A percentile compares a stretch with the other conserved stretches of the same genome.
These are phyloP conservation scores for Microtus montanus DNA, from an alignment of 2,113 vertebrate genomes.

Conservation along the genomic window DNA sequence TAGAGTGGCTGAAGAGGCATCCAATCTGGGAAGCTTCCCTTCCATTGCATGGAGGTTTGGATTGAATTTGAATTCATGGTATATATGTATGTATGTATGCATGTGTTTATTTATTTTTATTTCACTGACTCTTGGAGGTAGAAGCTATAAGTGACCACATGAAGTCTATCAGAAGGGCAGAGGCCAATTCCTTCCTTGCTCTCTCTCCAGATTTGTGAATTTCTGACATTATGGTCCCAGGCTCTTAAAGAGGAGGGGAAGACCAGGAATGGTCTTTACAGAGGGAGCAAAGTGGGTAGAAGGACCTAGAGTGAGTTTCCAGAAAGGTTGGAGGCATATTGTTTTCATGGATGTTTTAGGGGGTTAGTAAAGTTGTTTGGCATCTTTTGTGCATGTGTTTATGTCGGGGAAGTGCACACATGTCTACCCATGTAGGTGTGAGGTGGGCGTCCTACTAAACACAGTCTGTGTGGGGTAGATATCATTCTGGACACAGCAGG, in stretches of 20 bases:
- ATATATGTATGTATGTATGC: not conserved
- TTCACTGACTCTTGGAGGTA: not conserved
- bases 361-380: not conserved
- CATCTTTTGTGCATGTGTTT: not conserved
- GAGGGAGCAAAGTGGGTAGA: too few relatives aligned
- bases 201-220: too few relatives aligned
- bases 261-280: not conserved
- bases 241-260: not conserved
- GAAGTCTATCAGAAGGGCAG: not conserved
- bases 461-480: not conserved
- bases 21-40: not conserved
- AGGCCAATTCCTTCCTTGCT: not conserved
- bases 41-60: not conserved
- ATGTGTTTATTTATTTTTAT: not conserved
- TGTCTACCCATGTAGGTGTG: too few relatives aligned
- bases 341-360: not conserved
- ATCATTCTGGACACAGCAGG: not conserved
- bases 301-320: not conserved
- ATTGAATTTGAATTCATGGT: not conserved
- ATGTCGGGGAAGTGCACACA: too few relatives aligned
- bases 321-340: not conserved
- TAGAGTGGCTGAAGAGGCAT: fast-evolving
- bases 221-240: too few relatives aligned
- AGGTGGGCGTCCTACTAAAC: not conserved
- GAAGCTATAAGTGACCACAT: not conserved